Conservation (phyloP, 2,888 invertebrate species). For the Apamea sordens region DNA sequence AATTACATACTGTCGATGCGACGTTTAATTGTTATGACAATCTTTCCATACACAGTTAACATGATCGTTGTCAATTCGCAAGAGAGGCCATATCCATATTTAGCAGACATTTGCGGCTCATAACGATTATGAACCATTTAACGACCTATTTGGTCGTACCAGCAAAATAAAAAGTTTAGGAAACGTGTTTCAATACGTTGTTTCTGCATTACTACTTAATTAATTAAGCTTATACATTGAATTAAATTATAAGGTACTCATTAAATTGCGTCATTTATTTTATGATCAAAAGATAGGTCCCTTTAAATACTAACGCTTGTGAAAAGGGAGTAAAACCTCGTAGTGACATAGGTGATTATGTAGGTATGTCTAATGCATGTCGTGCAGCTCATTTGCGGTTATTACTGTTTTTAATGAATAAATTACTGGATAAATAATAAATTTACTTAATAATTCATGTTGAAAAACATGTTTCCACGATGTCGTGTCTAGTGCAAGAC, state of each 20-base stretch:
- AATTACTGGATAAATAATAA: not conserved
- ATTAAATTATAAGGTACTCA: not conserved
- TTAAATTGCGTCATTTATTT: constrained; percentile 20
- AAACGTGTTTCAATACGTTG: constrained; percentile 5
- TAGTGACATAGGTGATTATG: not conserved
- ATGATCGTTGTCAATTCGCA: not conserved
- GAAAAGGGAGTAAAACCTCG: not conserved
- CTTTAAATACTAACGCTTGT: not conserved
- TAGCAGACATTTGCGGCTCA: constrained; percentile 4
- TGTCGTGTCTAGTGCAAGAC: not conserved
- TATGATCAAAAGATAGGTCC: not conserved
- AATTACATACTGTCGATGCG: not conserved
- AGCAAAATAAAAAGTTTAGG: constrained; percentile 19
- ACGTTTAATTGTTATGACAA: constrained; percentile 13
- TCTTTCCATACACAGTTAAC: not conserved
- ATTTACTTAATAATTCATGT: not conserved
- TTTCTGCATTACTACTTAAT: constrained; percentile 17
- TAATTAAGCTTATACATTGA: constrained; percentile 7
- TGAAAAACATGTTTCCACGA: not conserved
- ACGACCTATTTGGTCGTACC: not conserved
- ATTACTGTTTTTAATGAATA: constrained; percentile 3
- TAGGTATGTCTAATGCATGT: not conserved
- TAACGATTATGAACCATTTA: constrained; percentile 14
- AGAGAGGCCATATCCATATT: not conserved
- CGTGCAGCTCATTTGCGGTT: not conserved